Base-by-base conservation (phyloP, 1,140 invertebrate genomes). In the Drosophila auraria region DNA sequence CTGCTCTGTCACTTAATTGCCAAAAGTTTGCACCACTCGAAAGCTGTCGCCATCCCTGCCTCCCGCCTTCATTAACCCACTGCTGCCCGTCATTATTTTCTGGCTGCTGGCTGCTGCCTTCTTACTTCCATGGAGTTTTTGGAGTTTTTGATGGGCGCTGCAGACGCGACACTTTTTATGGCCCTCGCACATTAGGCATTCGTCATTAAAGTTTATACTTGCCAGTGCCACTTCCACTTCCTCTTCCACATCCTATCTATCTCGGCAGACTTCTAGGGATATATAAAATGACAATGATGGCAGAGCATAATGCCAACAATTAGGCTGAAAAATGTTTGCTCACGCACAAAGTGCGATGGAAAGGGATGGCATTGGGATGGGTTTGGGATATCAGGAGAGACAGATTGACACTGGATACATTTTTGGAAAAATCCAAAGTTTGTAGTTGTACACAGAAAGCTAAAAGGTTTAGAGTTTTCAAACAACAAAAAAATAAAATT, bases 141-240 rank as follows among this genome's bases (percentile, higher is more conserved):
- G 69, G 79, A 17, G 42, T 62, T 73, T 86, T 82, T 87, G 83
- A 87, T 86, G 80, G 71, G 54, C 70, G 44, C 23, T 57, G 65
- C 83, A 86, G 83, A 86, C 73, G 82, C 80, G 83, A 84, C 82
- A 82, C 80, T 72, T 83, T 83, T 86, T 82, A 86, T 86, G 80
- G 60, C 63, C 33, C 58, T 27, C 64, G 64, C 64, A 78, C 74
- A 77, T 78, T 78, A 78, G 75, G 75, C 75, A 78, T 78, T 78
- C 63, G 75, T 78, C 75, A 78, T 78, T 78, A 78, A 78, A 78
- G 74, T 78, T 78, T 78, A 78, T 69, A 69, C 63, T 69, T 60
- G 5, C 40, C 51, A 40, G 27, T 30, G 15, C 53, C 14, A 36
- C 11, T 23, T 38, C 23, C 30, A 23, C 53, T 58, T 5, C 8